Percentiles rank a stretch among this genome's conserved stretches.
These are phyloP conservation scores for Sebastes melanostomus DNA, from an alignment of 2,797 vertebrate genomes.

Conservation along the genomic window DNA sequence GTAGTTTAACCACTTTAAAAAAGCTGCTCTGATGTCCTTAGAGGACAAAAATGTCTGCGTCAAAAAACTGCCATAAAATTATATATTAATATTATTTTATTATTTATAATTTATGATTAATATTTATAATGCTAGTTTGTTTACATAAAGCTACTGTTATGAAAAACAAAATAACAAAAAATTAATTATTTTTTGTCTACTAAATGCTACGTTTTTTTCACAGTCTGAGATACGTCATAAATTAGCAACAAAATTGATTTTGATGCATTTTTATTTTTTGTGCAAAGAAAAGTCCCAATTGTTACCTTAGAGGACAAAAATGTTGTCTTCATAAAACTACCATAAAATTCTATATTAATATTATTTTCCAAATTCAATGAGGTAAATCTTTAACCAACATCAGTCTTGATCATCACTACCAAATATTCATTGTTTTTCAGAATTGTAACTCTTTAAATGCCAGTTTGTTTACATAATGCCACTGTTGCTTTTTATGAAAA, in stretches of 20 bases:
- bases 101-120: too few species aligned
- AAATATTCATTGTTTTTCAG: neutral
- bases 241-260: neutral
- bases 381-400: neutral
- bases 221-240: neutral
- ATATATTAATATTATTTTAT: too few species aligned
- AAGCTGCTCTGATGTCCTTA: neutral
- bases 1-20: neutral
- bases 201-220: too few species aligned
- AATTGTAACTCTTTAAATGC: too few species aligned
- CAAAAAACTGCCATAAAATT: too few species aligned
- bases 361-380: neutral
- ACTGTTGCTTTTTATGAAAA: too few species aligned
- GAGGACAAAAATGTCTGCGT: too few species aligned
- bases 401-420: neutral
- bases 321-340: neutral
- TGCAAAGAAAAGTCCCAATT: neutral
- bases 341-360: neutral
- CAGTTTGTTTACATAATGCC: too few species aligned
- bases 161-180: too few species aligned
- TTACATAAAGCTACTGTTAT: too few species aligned
- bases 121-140: too few species aligned
- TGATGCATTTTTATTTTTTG: neutral
- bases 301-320: neutral
- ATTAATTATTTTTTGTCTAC: rapidly evolving